These are phyloP conservation scores for Diaphora mendica DNA, from an alignment of 2,888 invertebrate species.

Conservation along the genomic window DNA sequence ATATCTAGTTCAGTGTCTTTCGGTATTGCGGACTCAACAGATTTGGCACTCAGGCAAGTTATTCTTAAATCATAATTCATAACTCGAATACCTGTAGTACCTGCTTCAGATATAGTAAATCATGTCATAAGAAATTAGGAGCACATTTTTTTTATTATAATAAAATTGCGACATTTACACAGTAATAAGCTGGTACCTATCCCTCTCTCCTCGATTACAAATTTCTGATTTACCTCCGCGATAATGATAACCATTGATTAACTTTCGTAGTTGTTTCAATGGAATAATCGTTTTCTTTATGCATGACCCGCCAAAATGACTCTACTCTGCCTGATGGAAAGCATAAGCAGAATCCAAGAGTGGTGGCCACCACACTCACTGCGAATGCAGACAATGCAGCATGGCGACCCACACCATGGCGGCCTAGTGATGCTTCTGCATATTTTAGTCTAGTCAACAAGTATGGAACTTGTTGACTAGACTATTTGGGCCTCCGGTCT, in stretches of 20 bases:
- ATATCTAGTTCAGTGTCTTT: background rate
- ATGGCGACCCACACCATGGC: too few species aligned
- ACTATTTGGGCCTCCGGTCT: too few species aligned
- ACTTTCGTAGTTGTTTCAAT: background rate
- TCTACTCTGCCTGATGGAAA: too few species aligned
- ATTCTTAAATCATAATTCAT: background rate
- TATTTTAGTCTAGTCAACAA: too few species aligned
- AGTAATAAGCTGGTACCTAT: background rate
- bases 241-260: background rate
- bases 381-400: too few species aligned
- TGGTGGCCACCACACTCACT: too few species aligned
- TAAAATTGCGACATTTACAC: background rate
- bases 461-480: too few species aligned
- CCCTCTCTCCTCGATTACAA: background rate
- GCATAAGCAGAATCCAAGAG: too few species aligned
- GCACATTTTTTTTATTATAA: background rate
- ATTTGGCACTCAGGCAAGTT: background rate
- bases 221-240: background rate
- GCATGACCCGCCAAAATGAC: too few species aligned
- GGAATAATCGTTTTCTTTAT: background rate
- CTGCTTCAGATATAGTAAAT: background rate
- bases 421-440: too few species aligned
- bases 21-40: background rate
- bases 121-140: background rate
- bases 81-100: background rate